Base-by-base conservation (phyloP, 1,140 invertebrate species). In the Monochamus saltuarius region DNA sequence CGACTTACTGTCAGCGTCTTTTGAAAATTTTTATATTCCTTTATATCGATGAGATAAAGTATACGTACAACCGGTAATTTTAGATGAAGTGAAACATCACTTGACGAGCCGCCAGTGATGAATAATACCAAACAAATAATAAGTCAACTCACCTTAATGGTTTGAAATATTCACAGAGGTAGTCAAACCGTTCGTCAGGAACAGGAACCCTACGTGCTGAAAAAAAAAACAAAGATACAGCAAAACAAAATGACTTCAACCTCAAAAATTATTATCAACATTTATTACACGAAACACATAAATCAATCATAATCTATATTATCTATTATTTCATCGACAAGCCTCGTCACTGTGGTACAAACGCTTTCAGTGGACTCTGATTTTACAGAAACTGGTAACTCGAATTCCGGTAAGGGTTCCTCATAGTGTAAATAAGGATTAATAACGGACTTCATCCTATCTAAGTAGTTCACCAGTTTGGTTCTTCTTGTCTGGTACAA, bases 201-300 rank as follows among this genome's bases (percentile, higher is more conserved):
- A 99, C 96, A n/a, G 97, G 93, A 67, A 99, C 97, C 70, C 97
- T 87, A 91, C 92, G 89, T 97, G 84, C 79, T 80, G 75, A 76
- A 82, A 78, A 73, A 76, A 81, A 66, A 68, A 53, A 73, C 50
- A 54, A 29, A 37, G 56, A 53, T 46, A 58, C 43, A 45, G 14
- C 58, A 55, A 37, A 56, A 62, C 9, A 43, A 71, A 68, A n/a
- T 4, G 2, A 14, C 14, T 2, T 8, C 65, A 43, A 65, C 50
- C 54, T 56, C 47, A 59, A 43, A 46, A 36, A 66, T 39, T 17
- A n/a, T 14, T 19, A 37, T 34, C 7, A 56, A 52, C 51, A 40
- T 50, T 19, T 29, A 35, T 35, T 36, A 36, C 22, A 49, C 13
- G 19, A 52, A n/a, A 42, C 17, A 59, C 13, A 40, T 35, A 43